phyloP scores from a whole-genome alignment of 2,113 vertebrate species.

The Lepus americanus region DNA sequence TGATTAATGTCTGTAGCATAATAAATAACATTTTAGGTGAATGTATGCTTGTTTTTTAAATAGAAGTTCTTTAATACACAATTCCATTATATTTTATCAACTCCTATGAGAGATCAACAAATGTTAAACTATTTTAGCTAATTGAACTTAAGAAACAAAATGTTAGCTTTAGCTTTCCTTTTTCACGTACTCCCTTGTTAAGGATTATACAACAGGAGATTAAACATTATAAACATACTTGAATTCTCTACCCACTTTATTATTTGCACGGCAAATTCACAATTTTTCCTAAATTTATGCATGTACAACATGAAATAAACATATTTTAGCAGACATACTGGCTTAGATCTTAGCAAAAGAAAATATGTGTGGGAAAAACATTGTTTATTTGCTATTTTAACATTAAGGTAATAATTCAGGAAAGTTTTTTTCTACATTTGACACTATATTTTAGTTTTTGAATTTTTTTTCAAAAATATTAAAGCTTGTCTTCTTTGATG shows the following conservation, averaged over 20 bases:
- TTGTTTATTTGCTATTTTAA: conserved; percentile 34
- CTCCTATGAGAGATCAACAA: not conserved
- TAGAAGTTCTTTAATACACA: not conserved
- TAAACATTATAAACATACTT: conserved; percentile 50
- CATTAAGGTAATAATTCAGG: conserved; percentile 53
- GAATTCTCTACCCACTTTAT: not conserved
- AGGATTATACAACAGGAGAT: conserved; percentile 18
- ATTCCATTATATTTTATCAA: conserved; percentile 17
- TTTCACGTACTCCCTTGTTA: conserved; percentile 1
- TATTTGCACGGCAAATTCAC: conserved; percentile 23
- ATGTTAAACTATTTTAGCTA: not conserved
- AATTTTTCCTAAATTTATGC: not conserved
- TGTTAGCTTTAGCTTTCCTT: conserved; percentile 31
- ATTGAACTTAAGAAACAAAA: not conserved
- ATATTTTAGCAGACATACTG: conserved; percentile 43
- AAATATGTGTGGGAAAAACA: conserved; percentile 30
- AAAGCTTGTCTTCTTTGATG: not conserved
- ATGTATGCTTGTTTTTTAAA: conserved; percentile 12
- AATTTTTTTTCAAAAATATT: not conserved
- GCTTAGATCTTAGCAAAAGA: not conserved
- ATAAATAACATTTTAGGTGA: not conserved
- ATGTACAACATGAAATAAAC: conserved; percentile 47
- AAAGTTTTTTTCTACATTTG: not conserved
- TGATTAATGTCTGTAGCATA: conserved; percentile 5
- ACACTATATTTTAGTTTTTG: conserved; percentile 34